A percentile compares a stretch with the other conserved stretches of the same genome.
Conservation (phyloP, 2,888 invertebrate genomes). For the Noctua fimbriata region DNA sequence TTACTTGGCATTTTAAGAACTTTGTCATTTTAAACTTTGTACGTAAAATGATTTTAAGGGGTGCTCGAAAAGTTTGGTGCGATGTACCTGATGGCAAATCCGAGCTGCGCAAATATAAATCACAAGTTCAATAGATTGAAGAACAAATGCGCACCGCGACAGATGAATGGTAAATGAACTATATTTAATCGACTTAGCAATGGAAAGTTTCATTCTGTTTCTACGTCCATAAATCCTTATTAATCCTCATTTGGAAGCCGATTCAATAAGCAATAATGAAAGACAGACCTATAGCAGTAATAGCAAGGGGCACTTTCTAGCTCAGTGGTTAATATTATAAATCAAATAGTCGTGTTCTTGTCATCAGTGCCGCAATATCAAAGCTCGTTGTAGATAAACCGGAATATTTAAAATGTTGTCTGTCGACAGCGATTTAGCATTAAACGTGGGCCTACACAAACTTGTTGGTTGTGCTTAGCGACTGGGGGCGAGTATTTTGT, state of each 20-base stretch:
- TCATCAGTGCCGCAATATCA: constrained; percentile 82
- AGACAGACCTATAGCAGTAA: constrained; percentile 78
- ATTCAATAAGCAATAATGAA: constrained; percentile 84
- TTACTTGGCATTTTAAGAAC: constrained; percentile 82
- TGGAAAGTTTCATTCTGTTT: constrained; percentile 76
- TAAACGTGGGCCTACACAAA: constrained; percentile 74
- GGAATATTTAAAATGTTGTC: constrained; percentile 78
- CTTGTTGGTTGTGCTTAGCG: constrained; percentile 70
- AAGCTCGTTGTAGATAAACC: constrained; percentile 79
- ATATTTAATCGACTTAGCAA: constrained; percentile 76
- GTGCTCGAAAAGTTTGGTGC: constrained; percentile 57
- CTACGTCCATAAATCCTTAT: constrained; percentile 82
- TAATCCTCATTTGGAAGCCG: constrained; percentile 84
- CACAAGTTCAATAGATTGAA: constrained; percentile 71
- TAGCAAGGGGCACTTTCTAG: constrained; percentile 77
- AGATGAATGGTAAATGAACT: constrained; percentile 79
- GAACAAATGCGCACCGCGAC: constrained; percentile 76
- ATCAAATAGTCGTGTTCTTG: constrained; percentile 85
- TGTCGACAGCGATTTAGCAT: constrained; percentile 70
- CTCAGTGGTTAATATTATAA: constrained; percentile 80
- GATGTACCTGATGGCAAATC: constrained; percentile 35
- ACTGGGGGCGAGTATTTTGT: constrained; percentile 75
- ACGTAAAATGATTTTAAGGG: constrained; percentile 77
- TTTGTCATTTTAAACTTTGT: constrained; percentile 85
- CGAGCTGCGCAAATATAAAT: constrained; percentile 54